Evolutionary conservation across 1,140 invertebrate species (phyloP).

Genomic region (Neocloeon triangulifer): DNA sequence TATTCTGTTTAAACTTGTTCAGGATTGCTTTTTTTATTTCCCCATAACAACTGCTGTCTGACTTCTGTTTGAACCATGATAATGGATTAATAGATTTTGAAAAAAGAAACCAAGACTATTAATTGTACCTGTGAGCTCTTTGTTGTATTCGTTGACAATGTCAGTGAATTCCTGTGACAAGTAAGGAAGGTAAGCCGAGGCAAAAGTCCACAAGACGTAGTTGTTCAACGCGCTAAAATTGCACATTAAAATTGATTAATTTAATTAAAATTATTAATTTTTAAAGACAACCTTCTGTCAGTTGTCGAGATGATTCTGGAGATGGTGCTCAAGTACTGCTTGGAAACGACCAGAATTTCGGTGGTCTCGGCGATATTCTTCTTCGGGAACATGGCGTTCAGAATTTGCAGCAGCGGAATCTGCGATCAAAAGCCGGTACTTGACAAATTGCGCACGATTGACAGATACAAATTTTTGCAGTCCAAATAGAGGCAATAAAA

Average conservation of each 20-base stretch:
- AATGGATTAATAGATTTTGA: no score
- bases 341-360: constrained; percentile 25
- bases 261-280: no score
- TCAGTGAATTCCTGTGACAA: constrained; percentile 27
- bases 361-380: constrained; percentile 23
- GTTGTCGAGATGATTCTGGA: constrained; percentile 28
- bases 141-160: constrained; percentile 22
- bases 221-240: constrained; percentile 27
- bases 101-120: constrained; percentile 2
- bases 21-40: no score
- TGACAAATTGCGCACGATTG: background rate
- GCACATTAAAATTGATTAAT: no score
- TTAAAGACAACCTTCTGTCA: constrained; percentile 27
- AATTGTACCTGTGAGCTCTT: constrained; percentile 21
- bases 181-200: constrained; percentile 27
- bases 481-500: no score
- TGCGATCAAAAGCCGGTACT: no score
- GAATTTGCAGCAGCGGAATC: constrained; percentile 28
- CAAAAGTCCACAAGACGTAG: constrained; percentile 34
- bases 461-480: no score
- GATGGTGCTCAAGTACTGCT: constrained; percentile 25
- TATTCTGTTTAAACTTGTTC: no score
- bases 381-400: constrained; percentile 27
- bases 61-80: no score
- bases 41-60: no score